Evolutionary conservation across 2,113 vertebrate genomes (phyloP).

Genomic region (Calidris pygmaea): DNA sequence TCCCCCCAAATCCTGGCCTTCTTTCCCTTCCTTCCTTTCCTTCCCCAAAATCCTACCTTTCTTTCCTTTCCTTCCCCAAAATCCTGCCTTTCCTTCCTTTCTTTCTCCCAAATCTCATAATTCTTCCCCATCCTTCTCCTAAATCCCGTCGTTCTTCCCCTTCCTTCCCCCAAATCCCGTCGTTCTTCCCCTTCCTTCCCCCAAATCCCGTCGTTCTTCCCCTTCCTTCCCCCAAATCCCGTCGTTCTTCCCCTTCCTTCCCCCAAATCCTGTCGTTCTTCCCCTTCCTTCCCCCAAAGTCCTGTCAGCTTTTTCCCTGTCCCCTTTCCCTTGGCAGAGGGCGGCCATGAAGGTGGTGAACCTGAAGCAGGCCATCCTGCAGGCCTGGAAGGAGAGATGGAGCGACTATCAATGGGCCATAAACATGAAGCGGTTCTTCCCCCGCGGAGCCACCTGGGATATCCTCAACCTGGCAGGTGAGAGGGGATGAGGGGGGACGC

Average conservation of each 20-base stretch:
- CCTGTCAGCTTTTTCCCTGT: not conserved
- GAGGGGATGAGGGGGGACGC: rapidly evolving
- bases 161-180: too few relatives aligned
- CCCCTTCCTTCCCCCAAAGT: not conserved
- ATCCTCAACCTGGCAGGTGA: constrained; percentile 94
- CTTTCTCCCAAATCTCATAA: not conserved
- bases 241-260: not conserved
- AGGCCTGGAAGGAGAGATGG: constrained; percentile 98
- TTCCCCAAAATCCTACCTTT: too few relatives aligned
- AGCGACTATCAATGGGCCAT: constrained; percentile 96
- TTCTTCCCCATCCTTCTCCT: too few relatives aligned
- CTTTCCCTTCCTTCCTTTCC: too few relatives aligned
- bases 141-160: not conserved
- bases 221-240: not conserved
- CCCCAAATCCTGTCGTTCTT: not conserved
- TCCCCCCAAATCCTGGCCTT: too few relatives aligned
- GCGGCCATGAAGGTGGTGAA: constrained; percentile 92
- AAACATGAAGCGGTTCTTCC: constrained; percentile 96
- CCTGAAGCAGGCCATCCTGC: constrained; percentile 94
- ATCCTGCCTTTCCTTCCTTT: not conserved
- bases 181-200: too few relatives aligned
- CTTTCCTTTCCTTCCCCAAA: not conserved
- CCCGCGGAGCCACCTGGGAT: constrained; percentile 94
- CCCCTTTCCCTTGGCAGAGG: not conserved
- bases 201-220: too few relatives aligned